A percentile compares a stretch with the other conserved stretches of the same genome.
Evolutionary conservation across 23 tunicate genomes (phyloP).

Genomic region (Aplidium turbinatum): DNA sequence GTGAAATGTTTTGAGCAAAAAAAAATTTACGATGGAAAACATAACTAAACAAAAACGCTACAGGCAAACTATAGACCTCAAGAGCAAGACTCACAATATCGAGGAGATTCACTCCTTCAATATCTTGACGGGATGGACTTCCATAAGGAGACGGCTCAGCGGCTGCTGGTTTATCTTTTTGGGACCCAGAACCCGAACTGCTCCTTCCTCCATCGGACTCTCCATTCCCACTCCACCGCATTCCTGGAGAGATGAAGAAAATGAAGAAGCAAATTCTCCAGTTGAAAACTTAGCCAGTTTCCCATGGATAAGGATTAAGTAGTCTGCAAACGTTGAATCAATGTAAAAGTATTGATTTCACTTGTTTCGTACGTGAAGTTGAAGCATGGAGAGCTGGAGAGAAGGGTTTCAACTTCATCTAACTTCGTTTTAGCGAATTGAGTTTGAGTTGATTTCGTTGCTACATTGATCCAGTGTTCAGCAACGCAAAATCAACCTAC

Average conservation of each 20-base stretch:
- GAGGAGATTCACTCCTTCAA: conserved; percentile 50
- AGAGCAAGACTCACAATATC: conserved; percentile 43
- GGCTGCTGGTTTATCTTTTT: neutral
- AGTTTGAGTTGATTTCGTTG: too few species aligned
- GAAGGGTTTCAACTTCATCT: too few species aligned
- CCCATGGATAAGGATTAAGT: neutral
- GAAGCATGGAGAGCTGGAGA: too few species aligned
- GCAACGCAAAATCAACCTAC: too few species aligned
- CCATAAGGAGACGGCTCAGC: neutral
- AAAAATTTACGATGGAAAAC: too few species aligned
- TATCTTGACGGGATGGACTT: conserved; percentile 28
- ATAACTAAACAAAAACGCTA: too few species aligned
- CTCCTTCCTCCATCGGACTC: conserved; percentile 1
- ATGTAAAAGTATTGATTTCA: too few species aligned
- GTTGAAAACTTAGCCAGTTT: neutral
- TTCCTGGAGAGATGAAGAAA: conserved; percentile 4
- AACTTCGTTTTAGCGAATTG: too few species aligned
- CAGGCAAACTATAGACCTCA: neutral
- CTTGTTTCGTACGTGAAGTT: too few species aligned
- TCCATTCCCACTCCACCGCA: conserved; percentile 37
- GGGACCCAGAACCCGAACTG: neutral
- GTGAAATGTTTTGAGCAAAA: too few species aligned
- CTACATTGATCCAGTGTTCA: too few species aligned
- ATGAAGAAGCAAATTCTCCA: neutral
- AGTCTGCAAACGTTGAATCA: too few species aligned